These are phyloP conservation scores for Mionectes olivaceus DNA, from an alignment of 2,797 vertebrate species.

Conservation along the genomic window DNA sequence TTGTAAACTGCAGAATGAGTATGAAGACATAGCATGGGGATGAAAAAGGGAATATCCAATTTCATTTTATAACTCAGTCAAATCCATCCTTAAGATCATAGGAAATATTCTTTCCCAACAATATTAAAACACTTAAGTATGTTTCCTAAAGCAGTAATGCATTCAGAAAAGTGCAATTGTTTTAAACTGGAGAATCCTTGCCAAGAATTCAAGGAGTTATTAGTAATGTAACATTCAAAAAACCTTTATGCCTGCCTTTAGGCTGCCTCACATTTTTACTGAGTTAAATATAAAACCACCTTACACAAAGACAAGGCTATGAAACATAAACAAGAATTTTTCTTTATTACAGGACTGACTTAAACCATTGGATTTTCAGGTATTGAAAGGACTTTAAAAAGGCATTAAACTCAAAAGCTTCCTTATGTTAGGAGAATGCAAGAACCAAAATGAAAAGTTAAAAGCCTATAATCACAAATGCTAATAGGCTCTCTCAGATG, in stretches of 20 bases:
- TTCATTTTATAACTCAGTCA: neutral
- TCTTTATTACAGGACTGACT: neutral
- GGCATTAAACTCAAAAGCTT: neutral
- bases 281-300: neutral
- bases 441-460: neutral
- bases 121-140: neutral
- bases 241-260: neutral
- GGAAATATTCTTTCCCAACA: neutral
- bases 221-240: neutral
- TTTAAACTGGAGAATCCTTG: neutral
- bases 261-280: neutral
- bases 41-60: neutral
- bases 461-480: slow-evolving; percentile 9
- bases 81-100: neutral
- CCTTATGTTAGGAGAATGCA: neutral
- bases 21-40: neutral
- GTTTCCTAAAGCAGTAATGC: neutral
- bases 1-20: neutral
- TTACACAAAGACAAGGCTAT: neutral
- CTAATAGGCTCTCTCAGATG: neutral
- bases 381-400: neutral
- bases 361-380: neutral
- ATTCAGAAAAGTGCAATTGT: neutral
- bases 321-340: neutral
- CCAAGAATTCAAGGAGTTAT: neutral